A percentile compares a stretch with the other conserved stretches of the same genome.
Conservation (phyloP, 2,113 vertebrate genomes). For the Pterocles burchelli region DNA sequence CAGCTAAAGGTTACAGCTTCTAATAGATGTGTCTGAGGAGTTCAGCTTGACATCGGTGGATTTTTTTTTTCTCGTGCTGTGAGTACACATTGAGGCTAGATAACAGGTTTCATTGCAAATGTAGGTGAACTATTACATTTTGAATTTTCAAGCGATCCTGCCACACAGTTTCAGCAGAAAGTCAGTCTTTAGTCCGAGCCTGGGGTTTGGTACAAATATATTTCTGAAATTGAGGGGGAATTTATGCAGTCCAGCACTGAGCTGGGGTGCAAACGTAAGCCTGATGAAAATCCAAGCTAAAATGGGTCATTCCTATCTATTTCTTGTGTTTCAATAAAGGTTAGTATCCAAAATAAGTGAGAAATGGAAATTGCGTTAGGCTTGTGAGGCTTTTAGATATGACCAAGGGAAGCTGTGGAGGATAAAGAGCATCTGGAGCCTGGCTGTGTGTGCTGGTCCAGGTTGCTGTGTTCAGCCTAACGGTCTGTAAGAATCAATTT, state of each 20-base stretch:
- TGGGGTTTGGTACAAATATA: not conserved
- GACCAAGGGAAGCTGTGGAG: not conserved
- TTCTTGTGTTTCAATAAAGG: not conserved
- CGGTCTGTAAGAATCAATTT: not conserved
- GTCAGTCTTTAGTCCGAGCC: not conserved
- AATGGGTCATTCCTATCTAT: not conserved
- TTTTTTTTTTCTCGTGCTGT: not conserved
- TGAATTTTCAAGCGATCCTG: not conserved
- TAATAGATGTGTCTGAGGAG: not conserved
- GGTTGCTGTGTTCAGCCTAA: not conserved
- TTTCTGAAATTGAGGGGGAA: not conserved
- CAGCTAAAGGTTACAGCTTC: not conserved
- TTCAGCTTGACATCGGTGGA: not conserved
- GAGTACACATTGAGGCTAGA: not conserved
- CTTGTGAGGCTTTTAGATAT: not conserved
- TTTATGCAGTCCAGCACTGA: not conserved
- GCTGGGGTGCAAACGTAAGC: not conserved
- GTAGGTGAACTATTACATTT: not conserved
- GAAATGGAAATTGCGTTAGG: not conserved
- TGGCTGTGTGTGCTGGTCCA: not conserved
- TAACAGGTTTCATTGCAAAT: not conserved
- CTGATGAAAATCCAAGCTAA: not conserved
- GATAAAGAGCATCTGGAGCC: rapidly evolving
- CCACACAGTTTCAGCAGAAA: not conserved
- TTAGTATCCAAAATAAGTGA: not conserved